phyloP scores from a whole-genome alignment of 1,140 invertebrate species.

The Panonychus citri region DNA sequence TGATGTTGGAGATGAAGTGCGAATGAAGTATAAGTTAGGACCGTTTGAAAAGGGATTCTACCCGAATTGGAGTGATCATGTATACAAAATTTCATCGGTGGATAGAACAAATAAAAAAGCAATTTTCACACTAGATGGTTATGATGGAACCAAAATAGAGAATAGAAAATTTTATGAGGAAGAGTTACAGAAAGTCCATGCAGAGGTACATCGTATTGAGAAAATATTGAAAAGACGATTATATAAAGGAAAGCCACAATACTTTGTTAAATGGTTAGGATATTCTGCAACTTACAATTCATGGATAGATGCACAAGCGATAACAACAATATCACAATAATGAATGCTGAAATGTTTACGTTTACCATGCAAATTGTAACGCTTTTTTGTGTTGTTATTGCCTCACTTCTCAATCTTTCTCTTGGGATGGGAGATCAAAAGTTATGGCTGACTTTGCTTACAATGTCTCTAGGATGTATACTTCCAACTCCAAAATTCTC shows the following conservation, averaged over 20 bases:
- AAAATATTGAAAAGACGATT: not conserved
- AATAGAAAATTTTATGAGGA: not conserved
- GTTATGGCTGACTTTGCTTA: not conserved
- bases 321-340: not conserved
- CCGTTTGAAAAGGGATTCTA: not conserved
- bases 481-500: not conserved
- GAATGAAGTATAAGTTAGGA: not conserved
- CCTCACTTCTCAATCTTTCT: not conserved
- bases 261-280: not conserved
- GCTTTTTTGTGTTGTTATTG: not conserved
- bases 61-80: not conserved
- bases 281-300: not conserved
- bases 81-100: not conserved
- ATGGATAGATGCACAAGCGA: not conserved
- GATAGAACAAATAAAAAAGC: not conserved
- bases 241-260: not conserved
- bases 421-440: not conserved
- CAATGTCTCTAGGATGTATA: not conserved
- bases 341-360: not conserved
- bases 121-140: not conserved
- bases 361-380: not conserved
- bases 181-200: not conserved
- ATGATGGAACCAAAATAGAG: not conserved
- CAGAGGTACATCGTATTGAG: not conserved
- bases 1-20: not conserved